phyloP scores from a whole-genome alignment of 2,113 vertebrate genomes.

The Talpa occidentalis region DNA sequence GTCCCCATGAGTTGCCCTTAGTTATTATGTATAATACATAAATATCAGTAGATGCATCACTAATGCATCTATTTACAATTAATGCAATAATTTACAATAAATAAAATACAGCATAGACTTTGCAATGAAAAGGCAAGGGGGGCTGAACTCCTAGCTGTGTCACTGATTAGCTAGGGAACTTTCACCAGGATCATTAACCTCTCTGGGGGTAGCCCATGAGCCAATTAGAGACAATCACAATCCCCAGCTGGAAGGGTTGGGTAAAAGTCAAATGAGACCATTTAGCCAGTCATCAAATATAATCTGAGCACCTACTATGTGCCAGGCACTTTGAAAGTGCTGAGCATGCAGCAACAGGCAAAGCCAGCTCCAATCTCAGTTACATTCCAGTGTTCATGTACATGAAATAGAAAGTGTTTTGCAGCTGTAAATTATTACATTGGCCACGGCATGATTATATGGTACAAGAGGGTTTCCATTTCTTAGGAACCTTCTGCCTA shows the following conservation, averaged over 20 bases:
- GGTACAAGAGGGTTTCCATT: not conserved
- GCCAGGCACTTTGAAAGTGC: not conserved
- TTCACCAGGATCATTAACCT: not conserved
- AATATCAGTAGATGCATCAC: too few relatives aligned
- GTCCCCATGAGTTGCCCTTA: not conserved
- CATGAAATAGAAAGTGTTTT: not conserved
- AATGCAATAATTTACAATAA: not conserved
- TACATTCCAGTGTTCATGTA: not conserved
- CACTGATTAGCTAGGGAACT: not conserved
- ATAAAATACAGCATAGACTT: slow-evolving; percentile 17
- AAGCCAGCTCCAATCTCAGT: not conserved
- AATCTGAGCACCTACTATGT: not conserved
- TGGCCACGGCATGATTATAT: not conserved
- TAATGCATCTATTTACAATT: not conserved
- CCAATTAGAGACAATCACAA: not conserved
- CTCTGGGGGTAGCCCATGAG: not conserved
- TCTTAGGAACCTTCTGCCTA: not conserved
- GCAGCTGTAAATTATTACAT: not conserved
- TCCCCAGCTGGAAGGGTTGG: not conserved
- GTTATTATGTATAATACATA: not conserved
- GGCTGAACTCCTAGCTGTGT: not conserved
- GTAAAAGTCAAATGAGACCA: not conserved
- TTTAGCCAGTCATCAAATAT: not conserved
- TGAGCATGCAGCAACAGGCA: accelerated
- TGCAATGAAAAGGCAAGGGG: not conserved